Evolutionary conservation across 1,140 invertebrate species (phyloP).

Genomic region (Zophobas atratus): DNA sequence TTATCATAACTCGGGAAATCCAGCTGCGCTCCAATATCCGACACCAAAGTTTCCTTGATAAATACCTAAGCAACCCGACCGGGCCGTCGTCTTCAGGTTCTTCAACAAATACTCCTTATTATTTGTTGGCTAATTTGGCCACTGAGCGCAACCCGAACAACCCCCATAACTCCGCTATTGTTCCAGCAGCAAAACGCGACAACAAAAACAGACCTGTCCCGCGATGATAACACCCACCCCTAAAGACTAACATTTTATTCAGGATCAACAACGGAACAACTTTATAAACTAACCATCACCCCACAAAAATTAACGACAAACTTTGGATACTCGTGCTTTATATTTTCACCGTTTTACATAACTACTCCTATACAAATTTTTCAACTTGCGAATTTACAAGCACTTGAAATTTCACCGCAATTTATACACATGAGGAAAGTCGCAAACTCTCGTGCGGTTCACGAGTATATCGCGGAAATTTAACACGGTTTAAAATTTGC

Average conservation of each 20-base stretch:
- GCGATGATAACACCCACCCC: slow-evolving; percentile 31
- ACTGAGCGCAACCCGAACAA: slow-evolving; percentile 28
- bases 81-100: slow-evolving; percentile 46
- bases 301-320: neutral
- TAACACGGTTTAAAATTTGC: no score
- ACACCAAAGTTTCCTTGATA: slow-evolving; percentile 44
- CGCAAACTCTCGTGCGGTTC: no score
- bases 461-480: no score
- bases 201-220: slow-evolving; percentile 38
- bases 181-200: slow-evolving; percentile 43
- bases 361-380: neutral
- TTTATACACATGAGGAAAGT: no score
- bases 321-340: neutral
- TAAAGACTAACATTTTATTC: slow-evolving; percentile 34
- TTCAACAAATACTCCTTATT: slow-evolving; percentile 49
- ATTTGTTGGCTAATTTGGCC: slow-evolving; percentile 46
- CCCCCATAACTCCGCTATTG: slow-evolving; percentile 44
- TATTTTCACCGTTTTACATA: neutral
- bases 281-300: slow-evolving; percentile 11
- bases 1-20: slow-evolving; percentile 55
- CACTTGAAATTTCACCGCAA: no score
- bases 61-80: slow-evolving; percentile 42
- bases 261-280: slow-evolving; percentile 6
- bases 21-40: slow-evolving; percentile 49
- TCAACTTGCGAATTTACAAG: no score